Percentiles rank a stretch among this genome's conserved stretches.
phyloP scores from a whole-genome alignment of 2,113 vertebrate species.

The Suricata suricatta region DNA sequence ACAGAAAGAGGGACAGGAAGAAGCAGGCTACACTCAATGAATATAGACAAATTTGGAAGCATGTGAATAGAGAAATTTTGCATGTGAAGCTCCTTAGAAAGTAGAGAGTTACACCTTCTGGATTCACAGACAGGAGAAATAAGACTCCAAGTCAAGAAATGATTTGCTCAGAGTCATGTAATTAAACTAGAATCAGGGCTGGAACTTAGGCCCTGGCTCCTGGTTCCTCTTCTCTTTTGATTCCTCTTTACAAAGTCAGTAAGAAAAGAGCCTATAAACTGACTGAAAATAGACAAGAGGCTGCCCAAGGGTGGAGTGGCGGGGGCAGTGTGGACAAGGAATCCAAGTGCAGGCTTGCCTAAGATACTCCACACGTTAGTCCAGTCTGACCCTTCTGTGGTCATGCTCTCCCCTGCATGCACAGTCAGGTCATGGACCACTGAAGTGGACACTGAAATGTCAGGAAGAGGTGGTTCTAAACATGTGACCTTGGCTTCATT shows the following conservation, averaged over 20 bases:
- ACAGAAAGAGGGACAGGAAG: neutral
- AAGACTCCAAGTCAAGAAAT: neutral
- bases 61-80: neutral
- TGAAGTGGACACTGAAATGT: neutral
- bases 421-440: neutral
- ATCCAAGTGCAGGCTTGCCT: neutral
- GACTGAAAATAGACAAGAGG: neutral
- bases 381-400: neutral
- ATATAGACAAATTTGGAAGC: neutral
- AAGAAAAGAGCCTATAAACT: neutral
- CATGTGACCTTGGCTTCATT: neutral
- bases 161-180: neutral
- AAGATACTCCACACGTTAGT: neutral
- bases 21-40: neutral
- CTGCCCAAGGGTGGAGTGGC: neutral
- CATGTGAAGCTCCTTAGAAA: neutral
- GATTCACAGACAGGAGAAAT: neutral
- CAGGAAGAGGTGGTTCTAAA: neutral
- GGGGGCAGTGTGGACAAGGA: neutral
- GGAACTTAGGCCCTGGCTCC: neutral
- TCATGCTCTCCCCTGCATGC: neutral
- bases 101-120: neutral
- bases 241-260: neutral
- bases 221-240: neutral
- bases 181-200: neutral